These are phyloP conservation scores for Hoplodrina ambigua DNA, from an alignment of 2,888 invertebrate species.

Conservation along the genomic window DNA sequence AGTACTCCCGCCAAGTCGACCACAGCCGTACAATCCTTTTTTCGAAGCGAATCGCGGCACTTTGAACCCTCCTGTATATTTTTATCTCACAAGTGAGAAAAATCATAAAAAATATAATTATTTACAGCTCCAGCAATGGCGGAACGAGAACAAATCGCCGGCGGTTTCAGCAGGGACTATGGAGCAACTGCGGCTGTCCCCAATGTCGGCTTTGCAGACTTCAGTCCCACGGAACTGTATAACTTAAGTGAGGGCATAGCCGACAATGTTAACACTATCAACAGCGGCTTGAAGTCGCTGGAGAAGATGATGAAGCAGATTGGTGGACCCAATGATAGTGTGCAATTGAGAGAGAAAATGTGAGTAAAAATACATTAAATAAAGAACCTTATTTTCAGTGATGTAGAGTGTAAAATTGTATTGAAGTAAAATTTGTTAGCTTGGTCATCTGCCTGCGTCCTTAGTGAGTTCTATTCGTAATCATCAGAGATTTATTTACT, in stretches of 20 bases:
- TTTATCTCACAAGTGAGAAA: no score
- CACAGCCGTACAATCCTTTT: no score
- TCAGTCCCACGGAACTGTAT: conserved; percentile 94
- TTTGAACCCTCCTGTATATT: no score
- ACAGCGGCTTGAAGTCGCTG: conserved; percentile 93
- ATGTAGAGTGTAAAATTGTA: no score
- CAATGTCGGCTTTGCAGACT: conserved; percentile 93
- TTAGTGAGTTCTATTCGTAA: no score
- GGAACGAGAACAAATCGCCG: conserved; percentile 81
- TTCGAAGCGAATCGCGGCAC: no score
- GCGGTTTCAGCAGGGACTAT: conserved; percentile 82
- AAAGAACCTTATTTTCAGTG: no score
- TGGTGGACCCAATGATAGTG: conserved; percentile 94
- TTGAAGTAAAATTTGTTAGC: no score
- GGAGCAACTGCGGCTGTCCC: conserved; percentile 90
- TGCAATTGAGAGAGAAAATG: conserved; percentile 87
- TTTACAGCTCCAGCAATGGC: conserved; percentile 74
- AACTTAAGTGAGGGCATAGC: conserved; percentile 95
- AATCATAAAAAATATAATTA: background rate
- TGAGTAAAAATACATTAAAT: conserved; percentile 64
- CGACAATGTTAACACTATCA: conserved; percentile 94
- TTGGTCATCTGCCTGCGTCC: no score
- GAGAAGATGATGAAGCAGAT: conserved; percentile 94
- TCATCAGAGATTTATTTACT: no score
- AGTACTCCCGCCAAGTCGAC: no score